Evolutionary conservation across 1,140 invertebrate genomes (phyloP), one percentile per base, ranked within the genome.

Genomic region (Gonatopus flavifemur): DNA sequence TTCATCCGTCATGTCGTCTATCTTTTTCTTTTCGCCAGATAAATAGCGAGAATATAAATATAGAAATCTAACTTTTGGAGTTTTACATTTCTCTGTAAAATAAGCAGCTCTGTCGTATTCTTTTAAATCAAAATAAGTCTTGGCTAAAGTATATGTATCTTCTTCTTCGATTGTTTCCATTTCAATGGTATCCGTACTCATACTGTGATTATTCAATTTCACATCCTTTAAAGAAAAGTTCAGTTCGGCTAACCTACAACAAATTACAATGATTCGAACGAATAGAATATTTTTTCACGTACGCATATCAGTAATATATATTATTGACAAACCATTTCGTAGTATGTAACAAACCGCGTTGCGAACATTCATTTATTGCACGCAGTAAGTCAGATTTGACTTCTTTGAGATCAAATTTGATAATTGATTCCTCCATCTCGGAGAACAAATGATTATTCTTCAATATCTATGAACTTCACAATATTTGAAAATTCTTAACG

Each of bases 41-140:
- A 96, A 83, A 67, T 95, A 98, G 18, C 85, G 82, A 0, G 91
- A 85, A 73, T 96, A 97, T 52, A 87, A 84, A 69, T 93, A 84
- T 1, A 97, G 70, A 73, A 97, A 97, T 59, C 81, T 80, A 9
- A 81, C 69, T 74, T 89, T 84, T n/a, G 83, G 67, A 68, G 80
- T 83, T 42, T 70, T 77, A 57, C 86, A 89, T 25, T 87, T 81
- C 59, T 88, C 82, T 9, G 91, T 80, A 64, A 94, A 93, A 80
- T 88, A 88, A 0, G 93, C 89, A 51, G 91, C 91, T 67, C 94
- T 83, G 59, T 94, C 90, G 74, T 94, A 98, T 75, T 98, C 94
- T 63, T 92, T 89, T 12, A 90, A 78, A 77, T 97, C 93, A 73
- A 96, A 97, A 67, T 94, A 95, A 59, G 87, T 88, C 74, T 93